A percentile compares a stretch with the other conserved stretches of the same genome.
phyloP scores from a whole-genome alignment of 2,113 vertebrate genomes.

The Sinocyclocheilus rhinocerous region DNA sequence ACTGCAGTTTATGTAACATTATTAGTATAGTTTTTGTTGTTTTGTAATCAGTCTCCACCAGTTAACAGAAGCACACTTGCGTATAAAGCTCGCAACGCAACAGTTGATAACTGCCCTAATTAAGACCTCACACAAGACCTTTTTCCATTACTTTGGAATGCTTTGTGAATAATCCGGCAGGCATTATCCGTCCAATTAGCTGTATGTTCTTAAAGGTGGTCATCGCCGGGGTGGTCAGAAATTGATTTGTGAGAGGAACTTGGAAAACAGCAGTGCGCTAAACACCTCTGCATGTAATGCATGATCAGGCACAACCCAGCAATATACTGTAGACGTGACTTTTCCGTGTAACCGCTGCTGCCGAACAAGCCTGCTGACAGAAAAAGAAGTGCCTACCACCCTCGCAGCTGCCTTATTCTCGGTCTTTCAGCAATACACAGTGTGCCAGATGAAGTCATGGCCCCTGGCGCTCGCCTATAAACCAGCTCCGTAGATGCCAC shows the following conservation, averaged over 20 bases:
- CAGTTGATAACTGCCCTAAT: background rate
- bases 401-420: conserved; percentile 4
- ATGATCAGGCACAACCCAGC: conserved; percentile 56
- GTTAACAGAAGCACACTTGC: conserved; percentile 20
- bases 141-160: conserved; percentile 34
- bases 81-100: background rate
- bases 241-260: conserved; percentile 56
- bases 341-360: background rate
- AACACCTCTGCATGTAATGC: conserved; percentile 55
- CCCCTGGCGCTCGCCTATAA: conserved; percentile 29
- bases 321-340: conserved; percentile 41
- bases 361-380: conserved; percentile 11
- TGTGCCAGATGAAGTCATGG: conserved; percentile 38
- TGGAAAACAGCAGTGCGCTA: conserved; percentile 56
- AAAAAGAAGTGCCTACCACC: background rate
- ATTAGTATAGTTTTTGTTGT: too few relatives aligned
- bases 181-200: conserved; percentile 51
- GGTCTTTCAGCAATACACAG: conserved; percentile 18
- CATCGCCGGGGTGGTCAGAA: conserved; percentile 43
- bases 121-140: conserved; percentile 17
- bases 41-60: background rate
- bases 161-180: conserved; percentile 46
- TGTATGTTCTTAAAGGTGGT: conserved; percentile 49
- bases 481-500: conserved; percentile 47
- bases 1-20: background rate